Evolutionary conservation across 2,888 invertebrate genomes (phyloP), one percentile per base, ranked within the genome.

Genomic region (Adelphocoris suturalis): DNA sequence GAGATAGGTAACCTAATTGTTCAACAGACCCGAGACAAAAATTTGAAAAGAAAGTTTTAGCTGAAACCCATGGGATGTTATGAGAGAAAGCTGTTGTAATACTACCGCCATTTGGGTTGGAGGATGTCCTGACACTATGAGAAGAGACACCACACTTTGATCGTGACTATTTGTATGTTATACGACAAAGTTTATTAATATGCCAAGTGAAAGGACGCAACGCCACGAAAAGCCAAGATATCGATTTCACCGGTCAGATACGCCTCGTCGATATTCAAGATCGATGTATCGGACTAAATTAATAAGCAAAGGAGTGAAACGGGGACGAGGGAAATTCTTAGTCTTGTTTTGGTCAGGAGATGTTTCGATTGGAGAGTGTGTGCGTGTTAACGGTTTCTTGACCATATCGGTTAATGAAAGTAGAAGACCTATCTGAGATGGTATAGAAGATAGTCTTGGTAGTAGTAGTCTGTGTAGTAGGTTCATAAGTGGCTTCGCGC

Each of bases 221-320:
- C n/a, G n/a, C 16, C 57, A n/a, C 0, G 57, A n/a, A n/a, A 7
- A 57, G 0, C 57, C 57, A n/a, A 7, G 57, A n/a, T 57, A 57
- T 57, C n/a, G n/a, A 57, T 57, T 57, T 57, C 57, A 57, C 57
- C n/a, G n/a, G 57, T 57, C 57, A 5, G 57, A 57, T 57, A 57
- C 57, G n/a, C 57, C 57, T 57, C 57, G 57, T 57, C 57, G n/a
- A 57, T n/a, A 57, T 57, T 57, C 57, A n/a, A 57, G 57, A 57
- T 57, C 57, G 57, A 57, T n/a, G 16, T 57, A 37, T 37, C 7
- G n/a, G 57, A 57, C 19, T 16, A 57, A 57, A 57, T 57, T 57
- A 57, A 57, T 57, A 7, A 57, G 57, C 57, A n/a, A 57, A 16
- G n/a, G n/a, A 57, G 57, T 57, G 57, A 57, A 57, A 57, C 16